A percentile compares a stretch with the other conserved stretches of the same genome.
Conservation (phyloP, 2,888 invertebrate species). For the Eilema caniola region DNA sequence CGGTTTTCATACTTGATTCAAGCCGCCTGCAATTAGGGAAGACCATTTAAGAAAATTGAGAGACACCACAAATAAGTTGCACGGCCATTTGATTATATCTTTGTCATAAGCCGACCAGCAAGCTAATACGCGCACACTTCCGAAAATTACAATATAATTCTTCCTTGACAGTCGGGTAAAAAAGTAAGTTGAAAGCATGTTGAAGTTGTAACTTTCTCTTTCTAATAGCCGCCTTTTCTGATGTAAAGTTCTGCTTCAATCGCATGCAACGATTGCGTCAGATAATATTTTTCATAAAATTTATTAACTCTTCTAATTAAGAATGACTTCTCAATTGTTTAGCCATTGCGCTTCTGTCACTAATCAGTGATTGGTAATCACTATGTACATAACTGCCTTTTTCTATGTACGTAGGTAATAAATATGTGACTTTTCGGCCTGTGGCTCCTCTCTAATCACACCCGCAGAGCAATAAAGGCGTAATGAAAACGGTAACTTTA, state of each 20-base stretch:
- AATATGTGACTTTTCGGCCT: too few species aligned
- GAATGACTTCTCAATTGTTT: too few species aligned
- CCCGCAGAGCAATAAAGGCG: too few species aligned
- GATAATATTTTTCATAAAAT: background rate
- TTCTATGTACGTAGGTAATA: too few species aligned
- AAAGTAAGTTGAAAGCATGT: background rate
- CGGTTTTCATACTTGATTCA: constrained; percentile 1
- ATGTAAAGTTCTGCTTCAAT: background rate
- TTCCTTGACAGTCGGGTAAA: background rate
- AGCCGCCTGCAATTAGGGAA: constrained; percentile 4
- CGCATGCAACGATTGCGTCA: background rate
- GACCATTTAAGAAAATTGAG: constrained; percentile 8
- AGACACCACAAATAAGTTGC: background rate
- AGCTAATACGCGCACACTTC: background rate
- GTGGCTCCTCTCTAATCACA: background rate
- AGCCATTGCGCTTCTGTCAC: background rate
- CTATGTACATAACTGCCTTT: background rate
- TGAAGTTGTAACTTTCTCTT: background rate
- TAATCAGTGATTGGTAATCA: too few species aligned
- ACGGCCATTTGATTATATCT: background rate
- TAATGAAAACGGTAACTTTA: too few species aligned
- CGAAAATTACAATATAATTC: background rate
- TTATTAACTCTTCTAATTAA: too few species aligned
- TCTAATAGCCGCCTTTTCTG: background rate
- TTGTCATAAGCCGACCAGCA: background rate